Conservation (phyloP, 53 echinoderm and acorn worm genomes). For the Pentamera pediparva region DNA sequence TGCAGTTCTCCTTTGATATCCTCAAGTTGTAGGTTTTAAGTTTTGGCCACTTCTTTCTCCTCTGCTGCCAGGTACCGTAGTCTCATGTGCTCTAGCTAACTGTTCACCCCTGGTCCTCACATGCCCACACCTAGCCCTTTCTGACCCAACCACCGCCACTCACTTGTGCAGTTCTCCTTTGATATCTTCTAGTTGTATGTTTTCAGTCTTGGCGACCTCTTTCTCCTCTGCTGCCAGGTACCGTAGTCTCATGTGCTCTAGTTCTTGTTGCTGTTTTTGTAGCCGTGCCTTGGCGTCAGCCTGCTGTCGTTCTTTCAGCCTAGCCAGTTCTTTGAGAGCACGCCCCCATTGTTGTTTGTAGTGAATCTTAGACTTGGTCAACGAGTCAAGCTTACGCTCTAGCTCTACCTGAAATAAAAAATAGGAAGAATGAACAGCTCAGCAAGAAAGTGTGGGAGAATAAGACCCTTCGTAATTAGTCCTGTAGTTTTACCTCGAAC, state of each 20-base stretch:
- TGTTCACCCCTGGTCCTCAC: too few relatives aligned
- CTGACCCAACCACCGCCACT: neutral
- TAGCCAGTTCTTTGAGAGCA: constrained; percentile 88
- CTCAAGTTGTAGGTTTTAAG: constrained; percentile 70
- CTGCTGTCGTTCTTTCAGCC: constrained; percentile 81
- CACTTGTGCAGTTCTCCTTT: constrained; percentile 86
- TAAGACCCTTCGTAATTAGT: too few relatives aligned
- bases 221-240: constrained; percentile 98
- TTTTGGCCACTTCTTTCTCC: constrained; percentile 91
- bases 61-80: constrained; percentile 91
- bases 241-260: constrained; percentile 92
- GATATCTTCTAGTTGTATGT: constrained; percentile 81
- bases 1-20: constrained; percentile 92
- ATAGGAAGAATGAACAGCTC: too few relatives aligned
- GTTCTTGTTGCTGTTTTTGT: constrained; percentile 82
- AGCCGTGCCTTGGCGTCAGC: constrained; percentile 79
- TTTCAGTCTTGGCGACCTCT: constrained; percentile 81
- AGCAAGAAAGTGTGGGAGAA: too few relatives aligned
- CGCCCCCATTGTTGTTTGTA: constrained; percentile 99
- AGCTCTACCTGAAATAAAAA: constrained; percentile 83
- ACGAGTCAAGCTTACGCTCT: constrained; percentile 80
- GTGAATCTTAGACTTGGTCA: constrained; percentile 89
- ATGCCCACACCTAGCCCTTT: too few relatives aligned
- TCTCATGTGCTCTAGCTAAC: constrained; percentile 96
- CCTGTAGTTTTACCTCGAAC: too few relatives aligned